phyloP scores from a whole-genome alignment of 1,140 invertebrate species.

The Drosophila tsacasi region DNA sequence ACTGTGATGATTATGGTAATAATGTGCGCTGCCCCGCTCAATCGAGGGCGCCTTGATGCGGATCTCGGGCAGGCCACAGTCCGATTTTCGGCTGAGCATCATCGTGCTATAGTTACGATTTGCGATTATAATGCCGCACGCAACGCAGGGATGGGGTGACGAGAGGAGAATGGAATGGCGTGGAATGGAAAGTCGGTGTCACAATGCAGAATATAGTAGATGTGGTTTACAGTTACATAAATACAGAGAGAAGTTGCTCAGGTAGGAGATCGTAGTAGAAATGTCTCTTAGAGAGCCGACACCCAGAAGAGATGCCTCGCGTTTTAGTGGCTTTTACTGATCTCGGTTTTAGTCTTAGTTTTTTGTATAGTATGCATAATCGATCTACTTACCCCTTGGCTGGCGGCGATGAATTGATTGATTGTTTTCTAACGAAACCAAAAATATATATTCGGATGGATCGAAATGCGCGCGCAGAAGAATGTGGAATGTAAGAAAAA shows the following conservation, averaged over 20 bases:
- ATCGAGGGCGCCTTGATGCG: constrained; percentile 91
- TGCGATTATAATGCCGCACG: constrained; percentile 21
- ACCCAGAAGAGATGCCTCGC: constrained; percentile 7
- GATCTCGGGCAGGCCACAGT: constrained; percentile 89
- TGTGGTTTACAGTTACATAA: constrained; percentile 35
- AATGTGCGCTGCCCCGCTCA: constrained; percentile 87
- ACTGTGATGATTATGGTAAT: constrained; percentile 63
- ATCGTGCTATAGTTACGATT: constrained; percentile 55
- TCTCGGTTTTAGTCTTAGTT: constrained; percentile 25
- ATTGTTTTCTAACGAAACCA: constrained; percentile 81
- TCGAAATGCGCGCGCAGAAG: constrained; percentile 73
- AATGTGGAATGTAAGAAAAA: constrained; percentile 80
- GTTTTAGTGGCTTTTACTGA: constrained; percentile 32
- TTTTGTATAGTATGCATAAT: constrained; percentile 28
- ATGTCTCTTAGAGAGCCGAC: constrained; percentile 31
- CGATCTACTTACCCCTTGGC: constrained; percentile 72
- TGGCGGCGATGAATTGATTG: constrained; percentile 80
- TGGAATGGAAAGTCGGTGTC: constrained; percentile 42
- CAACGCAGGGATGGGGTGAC: constrained; percentile 29
- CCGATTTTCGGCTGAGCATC: constrained; percentile 88
- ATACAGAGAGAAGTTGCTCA: constrained; percentile 40
- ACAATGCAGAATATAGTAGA: constrained; percentile 44
- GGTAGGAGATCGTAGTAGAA: constrained; percentile 20
- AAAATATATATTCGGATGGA: constrained; percentile 70
- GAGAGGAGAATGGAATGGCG: constrained; percentile 37